A percentile compares a stretch with the other conserved stretches of the same genome.
These are phyloP conservation scores for Suricata suricatta DNA, from an alignment of 2,113 vertebrate species.

Conservation along the genomic window DNA sequence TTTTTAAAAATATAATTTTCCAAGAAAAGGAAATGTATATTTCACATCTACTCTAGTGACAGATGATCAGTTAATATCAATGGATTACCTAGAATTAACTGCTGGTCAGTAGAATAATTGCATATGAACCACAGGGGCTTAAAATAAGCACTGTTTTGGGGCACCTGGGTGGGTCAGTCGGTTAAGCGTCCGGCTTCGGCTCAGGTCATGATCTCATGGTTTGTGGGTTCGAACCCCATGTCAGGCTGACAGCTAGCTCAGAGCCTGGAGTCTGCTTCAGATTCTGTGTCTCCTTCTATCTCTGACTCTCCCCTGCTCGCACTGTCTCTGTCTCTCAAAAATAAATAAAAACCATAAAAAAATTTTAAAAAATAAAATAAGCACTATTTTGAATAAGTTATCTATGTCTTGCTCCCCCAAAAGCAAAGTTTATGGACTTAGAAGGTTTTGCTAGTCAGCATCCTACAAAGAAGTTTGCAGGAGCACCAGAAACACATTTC, in stretches of 20 bases:
- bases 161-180: too few species aligned
- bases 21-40: background rate
- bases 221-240: too few species aligned
- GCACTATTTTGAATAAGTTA: background rate
- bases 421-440: constrained; percentile 13
- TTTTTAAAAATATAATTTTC: constrained; percentile 29
- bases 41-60: constrained; percentile 2
- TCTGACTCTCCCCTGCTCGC: too few species aligned
- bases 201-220: too few species aligned
- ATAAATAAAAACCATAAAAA: too few species aligned
- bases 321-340: too few species aligned
- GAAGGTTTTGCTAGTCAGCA: background rate
- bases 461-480: background rate
- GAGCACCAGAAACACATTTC: background rate
- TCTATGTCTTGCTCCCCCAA: background rate
- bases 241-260: too few species aligned
- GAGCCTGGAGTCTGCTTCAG: too few species aligned
- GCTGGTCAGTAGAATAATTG: background rate
- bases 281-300: too few species aligned
- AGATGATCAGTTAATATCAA: background rate
- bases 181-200: too few species aligned
- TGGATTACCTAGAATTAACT: background rate
- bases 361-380: background rate
- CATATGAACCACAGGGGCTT: background rate
- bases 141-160: background rate